Evolutionary conservation across 37 sponge, comb jelly and placozoan species (phyloP).

Genomic region (Chondrilla cf. caribensis): DNA sequence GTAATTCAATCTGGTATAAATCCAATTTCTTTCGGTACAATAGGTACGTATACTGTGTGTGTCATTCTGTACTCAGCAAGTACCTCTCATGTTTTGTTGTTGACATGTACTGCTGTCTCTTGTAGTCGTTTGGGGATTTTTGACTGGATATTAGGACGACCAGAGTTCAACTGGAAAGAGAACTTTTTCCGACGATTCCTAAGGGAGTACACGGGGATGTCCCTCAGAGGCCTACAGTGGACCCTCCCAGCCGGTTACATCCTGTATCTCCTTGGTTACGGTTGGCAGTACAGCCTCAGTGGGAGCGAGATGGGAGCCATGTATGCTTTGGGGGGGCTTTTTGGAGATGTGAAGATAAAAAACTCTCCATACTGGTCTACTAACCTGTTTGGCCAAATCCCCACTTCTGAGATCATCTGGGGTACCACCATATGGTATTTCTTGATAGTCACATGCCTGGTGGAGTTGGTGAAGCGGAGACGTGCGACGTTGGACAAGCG

Average conservation of each 20-base stretch:
- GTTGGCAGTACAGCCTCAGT: conserved; percentile 80
- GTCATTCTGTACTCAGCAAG: not conserved
- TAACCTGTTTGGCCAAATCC: conserved; percentile 4
- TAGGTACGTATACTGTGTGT: not conserved
- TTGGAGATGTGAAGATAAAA: not conserved
- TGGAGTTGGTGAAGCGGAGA: conserved; percentile 30
- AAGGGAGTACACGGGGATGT: conserved; percentile 79
- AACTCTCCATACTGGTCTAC: not conserved
- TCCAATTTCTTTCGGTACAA: no score
- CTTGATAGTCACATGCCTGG: conserved; percentile 39
- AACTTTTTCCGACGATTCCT: conserved; percentile 28
- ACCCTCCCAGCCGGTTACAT: conserved; percentile 83
- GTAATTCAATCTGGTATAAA: no score
- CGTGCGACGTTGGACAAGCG: conserved; percentile 7
- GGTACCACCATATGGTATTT: conserved; percentile 69
- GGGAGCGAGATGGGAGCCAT: conserved; percentile 70
- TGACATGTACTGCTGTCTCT: no score
- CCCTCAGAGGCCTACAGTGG: conserved; percentile 76
- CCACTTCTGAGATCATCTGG: conserved; percentile 62
- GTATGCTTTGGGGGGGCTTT: conserved; percentile 47
- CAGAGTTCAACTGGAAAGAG: conserved; percentile 35
- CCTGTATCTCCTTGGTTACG: conserved; percentile 71
- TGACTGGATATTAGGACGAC: conserved; percentile 79
- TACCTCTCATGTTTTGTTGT: no score
- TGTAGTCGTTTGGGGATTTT: conserved; percentile 65